Evolutionary conservation across 2,888 invertebrate genomes (phyloP), one percentile per base, ranked within the genome.

Genomic region (Archaeoteleia sp.): DNA sequence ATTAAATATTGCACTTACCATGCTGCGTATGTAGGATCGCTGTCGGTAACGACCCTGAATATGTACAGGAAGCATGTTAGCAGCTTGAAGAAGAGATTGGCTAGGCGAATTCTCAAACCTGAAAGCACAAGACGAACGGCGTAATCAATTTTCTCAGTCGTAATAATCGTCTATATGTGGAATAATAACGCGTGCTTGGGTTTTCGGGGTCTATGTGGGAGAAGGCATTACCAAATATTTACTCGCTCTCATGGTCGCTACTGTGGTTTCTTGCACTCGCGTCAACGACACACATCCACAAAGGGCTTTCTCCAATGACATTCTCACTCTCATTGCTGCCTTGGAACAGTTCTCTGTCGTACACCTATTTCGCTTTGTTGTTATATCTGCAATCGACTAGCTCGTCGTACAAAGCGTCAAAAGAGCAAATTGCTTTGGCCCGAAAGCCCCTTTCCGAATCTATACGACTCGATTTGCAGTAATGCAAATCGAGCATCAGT

Each of bases 91-190:
- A 97, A 92, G 87, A 98, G 89, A 88, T 98, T 98, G 81, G 96
- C 97, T 86, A 97, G 94, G 85, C 98, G 94, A 88, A 98, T 97
- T 86, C 97, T 93, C 87, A 98, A 91, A 91, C 97, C 97, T 97
- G 90, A 66, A 90, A 91, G 79, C 85, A 86, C 25, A 20, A n/a
- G n/a, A n/a, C n/a, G n/a, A n/a, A n/a, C 39, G 42, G 43, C 29
- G 46, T 29, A 46, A 57, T 65, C 65, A 51, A 58, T 57, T 49
- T 42, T 20, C 30, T 13, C 7, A 14, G 43, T 37, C 7, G 27
- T 14, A 27, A 42, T 8, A 14, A 54, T 23, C 42, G 20, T 43
- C 30, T 32, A 49, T 39, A 48, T 45, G 46, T 27, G 40, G 53
- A 53, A 65, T 58, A 65, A 49, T 53, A 58, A 57, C 55, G 42